A percentile compares a stretch with the other conserved stretches of the same genome.
Evolutionary conservation across 2,113 vertebrate genomes (phyloP).

Genomic region (Nannospalax galili): DNA sequence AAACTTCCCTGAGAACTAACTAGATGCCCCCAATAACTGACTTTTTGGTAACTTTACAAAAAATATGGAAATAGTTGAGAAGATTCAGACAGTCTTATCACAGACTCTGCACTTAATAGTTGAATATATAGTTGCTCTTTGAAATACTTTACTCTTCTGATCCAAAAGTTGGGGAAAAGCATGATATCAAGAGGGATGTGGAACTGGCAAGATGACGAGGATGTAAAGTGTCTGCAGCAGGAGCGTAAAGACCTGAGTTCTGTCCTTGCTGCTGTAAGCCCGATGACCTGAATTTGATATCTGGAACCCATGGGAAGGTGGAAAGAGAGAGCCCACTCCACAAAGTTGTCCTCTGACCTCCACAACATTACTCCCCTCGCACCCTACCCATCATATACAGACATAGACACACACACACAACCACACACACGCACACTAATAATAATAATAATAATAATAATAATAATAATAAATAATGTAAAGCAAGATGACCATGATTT

Average conservation of each 20-base stretch:
- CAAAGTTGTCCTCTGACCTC: background rate
- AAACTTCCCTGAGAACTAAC: constrained; percentile 12
- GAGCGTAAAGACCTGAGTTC: background rate
- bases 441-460: background rate
- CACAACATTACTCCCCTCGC: fast-evolving
- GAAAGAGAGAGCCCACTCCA: background rate
- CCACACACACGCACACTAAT: background rate
- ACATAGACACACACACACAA: no score
- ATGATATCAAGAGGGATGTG: background rate
- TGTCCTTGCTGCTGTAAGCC: background rate
- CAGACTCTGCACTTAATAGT: background rate
- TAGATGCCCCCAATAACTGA: background rate
- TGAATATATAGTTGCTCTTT: background rate
- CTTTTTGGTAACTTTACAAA: background rate
- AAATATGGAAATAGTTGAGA: constrained; percentile 13
- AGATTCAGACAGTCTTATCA: constrained; percentile 15
- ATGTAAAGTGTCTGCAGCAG: background rate
- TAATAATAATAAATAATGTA: background rate
- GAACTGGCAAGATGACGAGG: background rate
- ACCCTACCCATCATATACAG: no score
- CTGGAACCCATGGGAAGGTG: background rate
- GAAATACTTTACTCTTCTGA: constrained; percentile 26
- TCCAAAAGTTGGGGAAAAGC: background rate
- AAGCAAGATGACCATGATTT: background rate
- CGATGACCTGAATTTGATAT: no score